Evolutionary conservation across 2,113 vertebrate species (phyloP), one percentile per base, ranked within the genome.

Genomic region (Myiopsitta monachus): DNA sequence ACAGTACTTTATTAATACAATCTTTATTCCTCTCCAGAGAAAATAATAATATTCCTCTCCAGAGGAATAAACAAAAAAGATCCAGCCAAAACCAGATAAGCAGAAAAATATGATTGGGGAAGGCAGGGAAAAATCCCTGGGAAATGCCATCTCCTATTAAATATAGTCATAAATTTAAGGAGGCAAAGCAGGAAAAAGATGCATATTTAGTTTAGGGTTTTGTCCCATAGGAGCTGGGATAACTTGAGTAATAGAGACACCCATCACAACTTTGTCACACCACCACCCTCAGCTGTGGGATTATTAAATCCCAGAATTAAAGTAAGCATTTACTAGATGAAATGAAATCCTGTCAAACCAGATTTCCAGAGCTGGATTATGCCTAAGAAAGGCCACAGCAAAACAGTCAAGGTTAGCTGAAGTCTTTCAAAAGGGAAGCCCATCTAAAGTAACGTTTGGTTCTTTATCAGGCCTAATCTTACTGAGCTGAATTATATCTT

Each of bases 241-340:
- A 83, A 80, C 28, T 68, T 59, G 31, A 46, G 57, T 3, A 3
- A 46, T 13, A 74, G 47, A 85, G 52, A 44, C 46, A 77, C 8
- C 8, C 63, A 72, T 52, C 80, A 78, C n/a, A 77, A 55, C 18
- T 87, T 87, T 0, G 0, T 72, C 70, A 91, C 33, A 90, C n/a
- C 62, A 39, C 2, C 68, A 31, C 39, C 79, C 63, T 87, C 72
- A 76, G 52, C 27, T 83, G 26, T 47, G 36, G 39, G 90, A 73
- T 44, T 18, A 88, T 49, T 92, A 92, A 96, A 86, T n/a, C 41
- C 44, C 38, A 93, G 68, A 90, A 92, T 49, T 92, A 90, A 83
- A 69, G 22, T 36, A 69, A 77, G n/a, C 18, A 39, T 79, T 90
- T 88, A 28, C 6, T 66, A 80, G 22, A 62, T n/a, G 62, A 90